These are phyloP conservation scores for Drosophila vallismaia DNA, from an alignment of 2,888 invertebrate species.

Conservation along the genomic window DNA sequence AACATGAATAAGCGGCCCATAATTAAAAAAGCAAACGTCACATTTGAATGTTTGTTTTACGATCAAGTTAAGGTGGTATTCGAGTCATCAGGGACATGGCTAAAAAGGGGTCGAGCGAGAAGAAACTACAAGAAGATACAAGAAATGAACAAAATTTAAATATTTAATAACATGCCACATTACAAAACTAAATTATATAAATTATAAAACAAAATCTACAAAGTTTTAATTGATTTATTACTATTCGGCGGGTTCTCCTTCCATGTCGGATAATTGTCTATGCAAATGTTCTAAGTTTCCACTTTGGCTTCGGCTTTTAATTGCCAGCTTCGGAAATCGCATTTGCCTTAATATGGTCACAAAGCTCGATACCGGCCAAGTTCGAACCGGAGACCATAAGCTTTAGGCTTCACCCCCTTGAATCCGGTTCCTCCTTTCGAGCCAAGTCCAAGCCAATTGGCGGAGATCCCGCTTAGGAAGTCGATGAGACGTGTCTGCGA, in stretches of 20 bases:
- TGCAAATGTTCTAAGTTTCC: constrained; percentile 69
- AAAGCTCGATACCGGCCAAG: constrained; percentile 49
- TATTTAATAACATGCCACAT: background rate
- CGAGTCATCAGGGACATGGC: constrained; percentile 30
- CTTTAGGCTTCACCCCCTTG: constrained; percentile 31
- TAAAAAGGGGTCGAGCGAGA: background rate
- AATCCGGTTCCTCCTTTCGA: background rate
- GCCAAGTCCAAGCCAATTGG: background rate
- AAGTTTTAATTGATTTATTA: background rate
- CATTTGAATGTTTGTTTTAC: constrained; percentile 49
- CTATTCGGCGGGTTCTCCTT: constrained; percentile 21
- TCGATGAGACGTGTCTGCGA: constrained; percentile 41
- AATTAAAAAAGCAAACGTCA: constrained; percentile 75
- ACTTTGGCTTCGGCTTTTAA: constrained; percentile 69
- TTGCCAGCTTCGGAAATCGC: constrained; percentile 70
- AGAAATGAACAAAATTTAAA: too few relatives aligned
- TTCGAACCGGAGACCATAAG: constrained; percentile 27
- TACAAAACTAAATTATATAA: background rate
- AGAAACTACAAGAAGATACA: too few relatives aligned
- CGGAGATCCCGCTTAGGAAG: constrained; percentile 64
- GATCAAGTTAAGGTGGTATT: constrained; percentile 10
- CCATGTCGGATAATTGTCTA: constrained; percentile 49
- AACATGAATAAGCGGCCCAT: constrained; percentile 63
- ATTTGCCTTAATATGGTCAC: constrained; percentile 74
- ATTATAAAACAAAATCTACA: background rate